Percentiles rank a stretch among this genome's conserved stretches.
phyloP scores from a whole-genome alignment of 2,888 invertebrate genomes.

The Ecliptopera silaceata region DNA sequence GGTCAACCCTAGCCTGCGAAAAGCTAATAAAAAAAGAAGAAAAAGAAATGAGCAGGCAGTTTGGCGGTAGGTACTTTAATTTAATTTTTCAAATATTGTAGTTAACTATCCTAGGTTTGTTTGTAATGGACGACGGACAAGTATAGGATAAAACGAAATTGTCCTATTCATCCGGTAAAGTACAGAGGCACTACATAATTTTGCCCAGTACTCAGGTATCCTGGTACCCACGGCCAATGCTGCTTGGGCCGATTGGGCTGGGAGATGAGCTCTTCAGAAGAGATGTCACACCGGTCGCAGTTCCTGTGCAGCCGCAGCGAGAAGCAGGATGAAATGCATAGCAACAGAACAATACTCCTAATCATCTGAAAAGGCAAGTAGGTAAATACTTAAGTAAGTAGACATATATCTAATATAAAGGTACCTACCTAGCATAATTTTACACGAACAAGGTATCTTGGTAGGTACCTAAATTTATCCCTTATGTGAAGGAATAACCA shows the following conservation, averaged over 20 bases:
- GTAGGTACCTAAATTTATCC: too few relatives aligned
- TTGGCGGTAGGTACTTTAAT: too few relatives aligned
- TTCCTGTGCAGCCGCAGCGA: constrained; percentile 20
- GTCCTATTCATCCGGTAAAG: constrained; percentile 41
- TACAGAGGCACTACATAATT: constrained; percentile 51
- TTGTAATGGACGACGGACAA: too few relatives aligned
- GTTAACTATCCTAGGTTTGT: too few relatives aligned
- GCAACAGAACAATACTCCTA: not conserved
- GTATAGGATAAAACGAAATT: not conserved
- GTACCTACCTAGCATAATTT: too few relatives aligned
- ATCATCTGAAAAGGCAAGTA: constrained; percentile 30
- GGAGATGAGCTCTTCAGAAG: not conserved
- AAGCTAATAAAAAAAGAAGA: too few relatives aligned
- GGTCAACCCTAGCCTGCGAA: too few relatives aligned
- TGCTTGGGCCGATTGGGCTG: constrained; percentile 32
- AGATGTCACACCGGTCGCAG: constrained; percentile 32
- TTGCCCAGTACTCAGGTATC: constrained; percentile 45
- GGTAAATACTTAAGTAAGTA: not conserved
- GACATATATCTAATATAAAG: too few relatives aligned
- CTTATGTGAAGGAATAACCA: too few relatives aligned
- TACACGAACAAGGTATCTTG: too few relatives aligned
- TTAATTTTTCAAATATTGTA: too few relatives aligned
- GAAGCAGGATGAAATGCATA: constrained; percentile 5
- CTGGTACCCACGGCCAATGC: constrained; percentile 63
- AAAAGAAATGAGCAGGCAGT: too few relatives aligned